phyloP scores from a whole-genome alignment of 1,140 invertebrate genomes.

The Bathynomus jamesi region DNA sequence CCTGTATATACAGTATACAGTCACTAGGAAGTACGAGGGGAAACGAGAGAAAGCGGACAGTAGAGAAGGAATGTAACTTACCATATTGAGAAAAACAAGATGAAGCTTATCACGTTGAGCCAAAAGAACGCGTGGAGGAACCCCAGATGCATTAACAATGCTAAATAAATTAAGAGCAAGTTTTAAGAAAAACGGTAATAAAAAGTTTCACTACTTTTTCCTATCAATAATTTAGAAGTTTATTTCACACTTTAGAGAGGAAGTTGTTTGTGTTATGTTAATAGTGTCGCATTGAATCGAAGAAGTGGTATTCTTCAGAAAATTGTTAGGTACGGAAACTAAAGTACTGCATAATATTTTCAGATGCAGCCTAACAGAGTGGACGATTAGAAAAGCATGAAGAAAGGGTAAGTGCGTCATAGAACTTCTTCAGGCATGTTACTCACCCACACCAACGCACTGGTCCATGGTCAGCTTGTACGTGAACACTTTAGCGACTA shows the following conservation, averaged over 20 bases:
- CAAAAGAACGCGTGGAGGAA: neutral
- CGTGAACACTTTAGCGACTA: neutral
- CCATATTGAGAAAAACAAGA: neutral
- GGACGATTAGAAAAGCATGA: too few relatives aligned
- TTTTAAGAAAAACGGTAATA: neutral
- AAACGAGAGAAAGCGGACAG: too few relatives aligned
- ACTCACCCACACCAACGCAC: neutral
- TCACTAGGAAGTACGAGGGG: too few relatives aligned
- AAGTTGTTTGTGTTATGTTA: neutral
- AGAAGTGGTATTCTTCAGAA: neutral
- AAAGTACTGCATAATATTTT: too few relatives aligned
- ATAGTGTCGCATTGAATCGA: too few relatives aligned
- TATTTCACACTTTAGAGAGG: neutral
- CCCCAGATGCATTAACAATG: neutral
- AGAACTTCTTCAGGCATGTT: too few relatives aligned
- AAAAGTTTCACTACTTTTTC: neutral
- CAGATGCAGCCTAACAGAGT: too few relatives aligned
- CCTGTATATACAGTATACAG: neutral
- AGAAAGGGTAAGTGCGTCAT: too few relatives aligned
- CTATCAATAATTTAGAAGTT: neutral
- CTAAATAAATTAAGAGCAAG: neutral
- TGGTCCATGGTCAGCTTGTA: neutral
- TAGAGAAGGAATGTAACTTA: too few relatives aligned
- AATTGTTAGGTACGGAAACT: neutral
- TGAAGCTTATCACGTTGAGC: neutral